Conservation (phyloP, 2,797 vertebrate genomes). For the Heliangelus exortis region DNA sequence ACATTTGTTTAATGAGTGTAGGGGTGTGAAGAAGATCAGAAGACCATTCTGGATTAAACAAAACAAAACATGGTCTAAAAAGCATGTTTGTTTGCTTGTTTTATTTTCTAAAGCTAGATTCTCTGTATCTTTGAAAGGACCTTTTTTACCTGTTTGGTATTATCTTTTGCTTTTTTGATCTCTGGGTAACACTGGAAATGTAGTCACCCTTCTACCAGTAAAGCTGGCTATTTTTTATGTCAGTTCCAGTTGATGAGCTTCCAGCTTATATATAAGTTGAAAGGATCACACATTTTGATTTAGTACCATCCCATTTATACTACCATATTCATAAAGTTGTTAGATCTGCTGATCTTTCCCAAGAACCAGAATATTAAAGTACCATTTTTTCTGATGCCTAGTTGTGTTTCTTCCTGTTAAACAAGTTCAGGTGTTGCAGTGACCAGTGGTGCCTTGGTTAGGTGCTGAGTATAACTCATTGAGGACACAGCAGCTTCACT, state of each 20-base stretch:
- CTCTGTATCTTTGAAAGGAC: not conserved
- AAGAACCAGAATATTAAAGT: not conserved
- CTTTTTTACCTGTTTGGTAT: not conserved
- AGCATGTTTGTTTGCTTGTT: not conserved
- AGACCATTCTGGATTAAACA: not conserved
- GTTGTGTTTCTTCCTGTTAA: not conserved
- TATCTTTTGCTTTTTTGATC: not conserved
- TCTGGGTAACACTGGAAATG: not conserved
- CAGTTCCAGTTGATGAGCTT: not conserved
- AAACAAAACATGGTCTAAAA: not conserved
- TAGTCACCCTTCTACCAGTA: not conserved
- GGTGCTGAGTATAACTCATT: not conserved
- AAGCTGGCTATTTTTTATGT: not conserved
- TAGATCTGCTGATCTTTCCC: not conserved
- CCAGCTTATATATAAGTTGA: not conserved
- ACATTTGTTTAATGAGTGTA: not conserved
- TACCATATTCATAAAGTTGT: not conserved
- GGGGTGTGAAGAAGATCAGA: not conserved
- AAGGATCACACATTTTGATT: not conserved
- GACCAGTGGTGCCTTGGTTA: not conserved
- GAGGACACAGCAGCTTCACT: not conserved
- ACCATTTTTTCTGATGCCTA: accelerated
- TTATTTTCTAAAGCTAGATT: not conserved
- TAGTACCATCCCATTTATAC: not conserved
- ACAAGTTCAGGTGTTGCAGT: not conserved